phyloP scores from a whole-genome alignment of 2,888 invertebrate genomes.

The Lordiphosa andalusiaca region DNA sequence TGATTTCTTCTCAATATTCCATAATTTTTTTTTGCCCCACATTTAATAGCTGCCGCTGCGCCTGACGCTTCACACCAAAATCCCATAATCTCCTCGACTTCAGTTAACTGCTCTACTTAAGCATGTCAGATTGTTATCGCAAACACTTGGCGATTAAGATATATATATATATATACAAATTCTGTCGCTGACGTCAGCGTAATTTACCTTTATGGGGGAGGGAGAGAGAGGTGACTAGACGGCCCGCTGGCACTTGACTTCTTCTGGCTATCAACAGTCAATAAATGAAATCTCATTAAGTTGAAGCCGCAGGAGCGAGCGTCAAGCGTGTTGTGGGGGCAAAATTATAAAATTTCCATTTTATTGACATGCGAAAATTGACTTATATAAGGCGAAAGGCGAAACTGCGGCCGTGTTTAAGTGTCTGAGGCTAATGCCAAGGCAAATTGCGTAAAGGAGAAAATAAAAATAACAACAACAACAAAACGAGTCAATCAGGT shows the following conservation, averaged over 20 bases:
- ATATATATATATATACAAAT: no score
- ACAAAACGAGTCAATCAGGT: conserved; percentile 64
- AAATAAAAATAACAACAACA: conserved; percentile 13
- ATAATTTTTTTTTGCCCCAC: no score
- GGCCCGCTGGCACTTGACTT: neutral
- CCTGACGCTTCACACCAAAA: no score
- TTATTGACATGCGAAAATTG: conserved; percentile 70
- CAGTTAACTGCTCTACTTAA: no score
- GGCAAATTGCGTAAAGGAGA: conserved; percentile 28
- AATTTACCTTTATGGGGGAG: no score
- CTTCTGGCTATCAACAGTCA: conserved; percentile 53
- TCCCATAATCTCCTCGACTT: no score
- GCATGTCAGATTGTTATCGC: no score
- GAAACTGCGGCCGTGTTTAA: conserved; percentile 44
- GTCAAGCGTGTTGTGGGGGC: conserved; percentile 22
- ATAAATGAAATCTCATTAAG: conserved; percentile 70
- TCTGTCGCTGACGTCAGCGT: no score
- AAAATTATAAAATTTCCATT: conserved; percentile 71
- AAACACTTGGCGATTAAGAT: no score
- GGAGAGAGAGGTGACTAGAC: no score
- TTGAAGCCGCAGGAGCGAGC: conserved; percentile 45
- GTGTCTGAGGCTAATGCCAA: conserved; percentile 40
- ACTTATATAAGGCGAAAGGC: conserved; percentile 48
- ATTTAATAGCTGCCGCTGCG: no score
- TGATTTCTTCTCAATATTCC: no score